Evolutionary conservation across 2,797 vertebrate genomes (phyloP), one percentile per base, ranked within the genome.

Genomic region (Halcyon smyrnensis): DNA sequence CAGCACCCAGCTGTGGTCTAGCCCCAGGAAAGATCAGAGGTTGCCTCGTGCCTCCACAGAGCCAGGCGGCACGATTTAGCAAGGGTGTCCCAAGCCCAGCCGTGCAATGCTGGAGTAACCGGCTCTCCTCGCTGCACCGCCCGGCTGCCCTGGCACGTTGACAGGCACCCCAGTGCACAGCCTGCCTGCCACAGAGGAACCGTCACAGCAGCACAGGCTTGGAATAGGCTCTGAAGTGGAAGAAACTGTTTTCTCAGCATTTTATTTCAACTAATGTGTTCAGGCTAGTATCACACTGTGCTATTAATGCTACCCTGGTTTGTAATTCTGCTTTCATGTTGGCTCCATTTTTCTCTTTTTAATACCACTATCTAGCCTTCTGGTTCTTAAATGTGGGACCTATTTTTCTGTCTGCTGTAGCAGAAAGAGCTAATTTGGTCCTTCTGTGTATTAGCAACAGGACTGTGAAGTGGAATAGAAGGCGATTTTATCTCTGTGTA

Each of bases 281-380:
- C 76, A 56, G 63, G 83, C 73, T 59, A 70, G 85, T 53, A 63
- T 91, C 93, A 90, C 83, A 60, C 91, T 82, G 83, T 54, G 91
- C 89, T 84, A 75, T 95, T 95, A 97, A 95, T 48, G 80, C 89
- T 86, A 74, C 43, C 85, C 67, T 0, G 3, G 85, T 94, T 91
- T 95, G 77, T 95, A 96, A 94, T 93, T 86, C 84, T 56, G 74
- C 93, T 94, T 95, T 95, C 77, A 88, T 46, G 54, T 90, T 28
- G 63, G 67, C 74, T 96, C 75, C 83, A 94, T 95, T 96, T 97
- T 91, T 96, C 94, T 94, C 79, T 84, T 93, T 96, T 95, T 95
- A 96, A 95, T 91, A 79, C 60, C 45, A 7, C 93, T 90, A 76
- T 76, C 84, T 30, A 68, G 77, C 83, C 81, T 91, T 73, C 67